A percentile compares a stretch with the other conserved stretches of the same genome.
phyloP scores from a whole-genome alignment of 1,140 invertebrate species.

The Plectrocnemia conspersa region DNA sequence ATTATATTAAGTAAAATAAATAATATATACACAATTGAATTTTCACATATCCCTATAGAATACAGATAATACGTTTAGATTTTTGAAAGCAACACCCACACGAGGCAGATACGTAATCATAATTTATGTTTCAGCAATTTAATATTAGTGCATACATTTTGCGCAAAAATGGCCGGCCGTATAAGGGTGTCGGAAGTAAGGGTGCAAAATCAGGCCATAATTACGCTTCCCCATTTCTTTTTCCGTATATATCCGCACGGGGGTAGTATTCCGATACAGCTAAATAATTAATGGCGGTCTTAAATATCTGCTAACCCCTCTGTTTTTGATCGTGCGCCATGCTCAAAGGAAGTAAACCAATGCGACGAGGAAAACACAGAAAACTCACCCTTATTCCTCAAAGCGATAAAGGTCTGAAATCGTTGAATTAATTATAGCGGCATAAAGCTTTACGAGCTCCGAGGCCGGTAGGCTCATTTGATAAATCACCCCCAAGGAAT shows the following conservation, averaged over 20 bases:
- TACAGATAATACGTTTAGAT: too few species aligned
- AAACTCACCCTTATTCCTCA: background rate
- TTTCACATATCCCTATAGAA: too few species aligned
- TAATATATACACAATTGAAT: too few species aligned
- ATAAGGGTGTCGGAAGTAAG: background rate
- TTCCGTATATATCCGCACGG: background rate
- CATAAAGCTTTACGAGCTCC: constrained; percentile 10
- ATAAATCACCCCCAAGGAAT: constrained; percentile 36
- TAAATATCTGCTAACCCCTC: constrained; percentile 33
- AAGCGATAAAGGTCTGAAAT: background rate
- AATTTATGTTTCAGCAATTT: too few species aligned
- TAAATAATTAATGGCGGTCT: constrained; percentile 35
- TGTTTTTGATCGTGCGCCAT: constrained; percentile 22
- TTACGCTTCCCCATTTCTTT: constrained; percentile 15
- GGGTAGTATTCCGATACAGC: constrained; percentile 25
- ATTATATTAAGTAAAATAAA: too few species aligned
- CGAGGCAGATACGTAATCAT: too few species aligned
- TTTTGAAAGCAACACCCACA: too few species aligned
- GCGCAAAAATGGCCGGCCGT: background rate
- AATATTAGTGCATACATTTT: too few species aligned
- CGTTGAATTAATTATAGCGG: background rate
- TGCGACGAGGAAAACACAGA: constrained; percentile 1
- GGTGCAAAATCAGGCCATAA: constrained; percentile 23
- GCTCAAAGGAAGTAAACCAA: constrained; percentile 28
- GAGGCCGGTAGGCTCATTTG: constrained; percentile 32